These are phyloP conservation scores for Crotalus tigris DNA, from an alignment of 2,113 vertebrate species.

Conservation along the genomic window DNA sequence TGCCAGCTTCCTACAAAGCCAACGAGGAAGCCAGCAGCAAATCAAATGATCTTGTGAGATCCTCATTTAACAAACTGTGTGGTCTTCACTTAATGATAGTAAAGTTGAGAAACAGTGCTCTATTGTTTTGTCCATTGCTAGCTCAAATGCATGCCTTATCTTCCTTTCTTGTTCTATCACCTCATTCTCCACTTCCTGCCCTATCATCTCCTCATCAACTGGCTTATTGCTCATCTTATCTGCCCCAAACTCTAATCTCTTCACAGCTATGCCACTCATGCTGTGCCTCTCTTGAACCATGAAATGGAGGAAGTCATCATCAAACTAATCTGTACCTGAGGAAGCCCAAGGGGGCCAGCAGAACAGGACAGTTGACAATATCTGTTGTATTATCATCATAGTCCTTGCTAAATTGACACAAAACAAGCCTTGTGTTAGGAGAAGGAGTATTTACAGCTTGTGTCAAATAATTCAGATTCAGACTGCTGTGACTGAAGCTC, in stretches of 20 bases:
- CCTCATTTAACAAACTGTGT: no score
- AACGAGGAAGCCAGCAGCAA: no score
- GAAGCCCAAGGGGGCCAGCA: not conserved
- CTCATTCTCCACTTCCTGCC: not conserved
- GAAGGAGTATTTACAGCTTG: not conserved
- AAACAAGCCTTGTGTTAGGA: not conserved
- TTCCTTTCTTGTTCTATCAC: not conserved
- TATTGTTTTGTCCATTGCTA: not conserved
- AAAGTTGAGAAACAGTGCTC: no score
- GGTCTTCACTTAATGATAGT: no score
- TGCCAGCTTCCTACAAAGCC: no score
- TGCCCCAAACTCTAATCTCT: not conserved
- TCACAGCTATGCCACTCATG: no score
- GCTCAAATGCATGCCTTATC: not conserved
- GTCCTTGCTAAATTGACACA: not conserved
- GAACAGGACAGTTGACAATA: not conserved
- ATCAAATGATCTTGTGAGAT: no score
- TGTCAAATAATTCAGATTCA: not conserved
- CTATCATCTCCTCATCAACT: not conserved
- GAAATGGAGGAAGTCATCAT: not conserved
- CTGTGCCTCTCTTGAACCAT: not conserved
- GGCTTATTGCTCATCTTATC: not conserved
- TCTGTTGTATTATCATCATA: not conserved
- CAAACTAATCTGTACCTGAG: not conserved
- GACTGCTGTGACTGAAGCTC: not conserved